These are phyloP conservation scores for Tachina fera DNA, from an alignment of 2,888 invertebrate species.

Conservation along the genomic window DNA sequence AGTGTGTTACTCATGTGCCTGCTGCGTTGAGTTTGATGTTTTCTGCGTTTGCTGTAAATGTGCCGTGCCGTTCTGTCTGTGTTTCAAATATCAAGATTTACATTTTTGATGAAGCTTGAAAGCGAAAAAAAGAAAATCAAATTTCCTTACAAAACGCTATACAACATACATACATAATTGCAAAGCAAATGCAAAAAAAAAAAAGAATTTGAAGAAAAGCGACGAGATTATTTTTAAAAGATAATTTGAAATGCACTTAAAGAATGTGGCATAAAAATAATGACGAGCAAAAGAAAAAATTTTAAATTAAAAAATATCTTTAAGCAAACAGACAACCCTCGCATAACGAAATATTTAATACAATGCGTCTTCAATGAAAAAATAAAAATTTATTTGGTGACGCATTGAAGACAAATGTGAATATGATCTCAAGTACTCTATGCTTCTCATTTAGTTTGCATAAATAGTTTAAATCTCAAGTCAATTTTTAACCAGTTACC, in stretches of 20 bases:
- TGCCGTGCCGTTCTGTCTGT: constrained; percentile 74
- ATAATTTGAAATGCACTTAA: constrained; percentile 78
- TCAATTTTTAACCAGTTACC: too few relatives aligned
- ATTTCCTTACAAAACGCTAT: constrained; percentile 42
- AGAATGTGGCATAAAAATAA: constrained; percentile 76
- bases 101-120: constrained; percentile 70
- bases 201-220: constrained; percentile 34
- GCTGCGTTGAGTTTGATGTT: constrained; percentile 24
- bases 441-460: too few relatives aligned
- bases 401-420: too few relatives aligned
- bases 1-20: constrained; percentile 43
- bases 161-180: too few relatives aligned
- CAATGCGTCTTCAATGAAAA: not conserved
- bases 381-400: not conserved
- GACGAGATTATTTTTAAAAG: constrained; percentile 76
- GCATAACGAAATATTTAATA: not conserved
- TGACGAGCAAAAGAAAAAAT: constrained; percentile 64
- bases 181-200: constrained; percentile 6
- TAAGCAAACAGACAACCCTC: not conserved
- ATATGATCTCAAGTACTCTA: too few relatives aligned
- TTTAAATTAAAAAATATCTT: constrained; percentile 23
- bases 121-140: constrained; percentile 20
- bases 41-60: constrained; percentile 65
- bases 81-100: constrained; percentile 70
- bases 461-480: too few relatives aligned